These are phyloP conservation scores for Eremophila alpestris DNA, from an alignment of 2,797 vertebrate genomes.

Conservation along the genomic window DNA sequence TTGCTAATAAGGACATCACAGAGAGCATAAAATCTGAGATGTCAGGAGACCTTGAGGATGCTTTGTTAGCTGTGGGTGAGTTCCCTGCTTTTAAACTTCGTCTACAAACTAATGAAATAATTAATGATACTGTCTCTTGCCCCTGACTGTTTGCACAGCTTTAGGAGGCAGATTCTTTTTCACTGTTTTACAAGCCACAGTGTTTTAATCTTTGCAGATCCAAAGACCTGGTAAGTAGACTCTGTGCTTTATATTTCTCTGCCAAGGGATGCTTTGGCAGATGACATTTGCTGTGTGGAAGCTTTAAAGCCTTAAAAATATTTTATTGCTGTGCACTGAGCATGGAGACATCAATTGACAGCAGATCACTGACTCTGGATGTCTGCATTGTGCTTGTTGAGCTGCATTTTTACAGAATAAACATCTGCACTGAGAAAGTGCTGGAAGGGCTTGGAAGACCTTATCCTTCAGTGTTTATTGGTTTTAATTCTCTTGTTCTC, in stretches of 20 bases:
- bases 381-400: not conserved
- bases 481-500: not conserved
- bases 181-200: not conserved
- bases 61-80: conserved; percentile 92
- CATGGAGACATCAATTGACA: not conserved
- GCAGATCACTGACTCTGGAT: not conserved
- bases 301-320: not conserved
- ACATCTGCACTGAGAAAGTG: not conserved
- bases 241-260: not conserved
- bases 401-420: not conserved
- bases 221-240: not conserved
- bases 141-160: not conserved
- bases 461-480: not conserved
- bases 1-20: conserved; percentile 89
- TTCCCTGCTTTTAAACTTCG: conserved; percentile 1
- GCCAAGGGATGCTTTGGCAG: not conserved
- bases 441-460: not conserved
- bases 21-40: conserved; percentile 97
- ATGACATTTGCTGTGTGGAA: not conserved
- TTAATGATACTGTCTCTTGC: not conserved
- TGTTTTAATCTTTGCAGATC: not conserved
- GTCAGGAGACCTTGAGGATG: conserved; percentile 90
- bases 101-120: not conserved
- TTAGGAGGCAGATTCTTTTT: not conserved
- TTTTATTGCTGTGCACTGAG: not conserved